Conservation (phyloP, 2,888 invertebrate genomes). For the Chloroclysta siterata region DNA sequence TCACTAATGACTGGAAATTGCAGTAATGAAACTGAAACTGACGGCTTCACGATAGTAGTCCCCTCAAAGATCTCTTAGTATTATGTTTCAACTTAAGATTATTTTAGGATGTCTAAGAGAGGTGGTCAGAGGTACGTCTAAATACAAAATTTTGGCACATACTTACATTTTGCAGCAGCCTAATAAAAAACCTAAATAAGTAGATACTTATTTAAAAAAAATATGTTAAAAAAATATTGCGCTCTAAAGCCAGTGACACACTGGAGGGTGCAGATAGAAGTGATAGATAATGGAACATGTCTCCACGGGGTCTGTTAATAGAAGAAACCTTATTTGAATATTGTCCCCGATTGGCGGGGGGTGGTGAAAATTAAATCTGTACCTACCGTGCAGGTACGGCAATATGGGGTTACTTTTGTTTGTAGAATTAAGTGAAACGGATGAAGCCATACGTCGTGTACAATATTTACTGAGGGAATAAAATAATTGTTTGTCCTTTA, state of each 20-base stretch:
- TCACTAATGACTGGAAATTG: too few relatives aligned
- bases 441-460: slow-evolving; percentile 31
- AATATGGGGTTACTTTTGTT: slow-evolving; percentile 46
- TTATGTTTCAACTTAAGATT: too few relatives aligned
- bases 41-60: too few relatives aligned
- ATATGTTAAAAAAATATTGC: not conserved
- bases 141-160: too few relatives aligned
- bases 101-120: too few relatives aligned
- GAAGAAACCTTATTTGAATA: slow-evolving; percentile 84
- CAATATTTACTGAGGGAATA: slow-evolving; percentile 22
- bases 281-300: slow-evolving; percentile 78
- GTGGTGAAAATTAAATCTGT: slow-evolving; percentile 77
- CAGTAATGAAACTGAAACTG: too few relatives aligned
- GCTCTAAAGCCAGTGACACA: slow-evolving; percentile 38
- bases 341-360: slow-evolving; percentile 76
- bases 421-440: slow-evolving; percentile 35
- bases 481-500: slow-evolving; percentile 16
- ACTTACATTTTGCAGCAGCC: too few relatives aligned
- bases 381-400: slow-evolving; percentile 67
- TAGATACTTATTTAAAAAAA: not conserved
- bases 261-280: slow-evolving; percentile 72
- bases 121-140: too few relatives aligned
- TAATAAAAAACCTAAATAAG: too few relatives aligned
- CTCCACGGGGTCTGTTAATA: slow-evolving; percentile 78
- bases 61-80: too few relatives aligned